These are phyloP conservation scores for Neotoxoptera formosana DNA, from an alignment of 1,140 invertebrate species.

Conservation along the genomic window DNA sequence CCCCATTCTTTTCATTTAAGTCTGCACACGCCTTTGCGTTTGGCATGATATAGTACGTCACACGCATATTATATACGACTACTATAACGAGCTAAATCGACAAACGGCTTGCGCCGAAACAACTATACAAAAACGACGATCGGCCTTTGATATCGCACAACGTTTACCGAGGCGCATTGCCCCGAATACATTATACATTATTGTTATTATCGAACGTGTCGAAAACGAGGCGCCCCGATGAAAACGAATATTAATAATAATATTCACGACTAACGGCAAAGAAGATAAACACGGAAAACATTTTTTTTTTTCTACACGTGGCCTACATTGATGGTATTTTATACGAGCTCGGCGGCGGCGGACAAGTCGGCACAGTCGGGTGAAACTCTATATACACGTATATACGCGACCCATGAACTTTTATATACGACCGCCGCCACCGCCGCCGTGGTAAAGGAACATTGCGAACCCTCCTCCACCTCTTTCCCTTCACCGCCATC, in stretches of 20 bases:
- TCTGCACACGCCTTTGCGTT: too few relatives aligned
- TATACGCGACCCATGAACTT: background rate
- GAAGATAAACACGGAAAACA: background rate
- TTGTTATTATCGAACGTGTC: background rate
- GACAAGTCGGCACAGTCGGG: background rate
- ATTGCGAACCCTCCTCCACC: background rate
- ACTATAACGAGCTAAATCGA: background rate
- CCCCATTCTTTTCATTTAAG: too few relatives aligned
- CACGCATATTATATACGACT: too few relatives aligned
- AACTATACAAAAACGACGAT: background rate
- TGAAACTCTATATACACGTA: too few relatives aligned
- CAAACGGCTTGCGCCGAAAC: background rate
- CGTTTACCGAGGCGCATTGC: background rate
- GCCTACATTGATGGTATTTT: background rate
- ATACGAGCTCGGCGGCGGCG: background rate
- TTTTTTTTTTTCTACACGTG: background rate
- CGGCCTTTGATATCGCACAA: background rate
- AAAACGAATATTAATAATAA: background rate
- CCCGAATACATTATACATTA: background rate
- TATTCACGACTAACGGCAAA: background rate
- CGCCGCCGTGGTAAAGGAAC: background rate
- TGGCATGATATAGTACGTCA: too few relatives aligned
- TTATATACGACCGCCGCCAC: background rate
- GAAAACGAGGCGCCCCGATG: background rate
- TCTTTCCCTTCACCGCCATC: too few relatives aligned